Evolutionary conservation across 2,888 invertebrate genomes (phyloP), one percentile per base, ranked within the genome.

Genomic region (Deilephila porcellus): DNA sequence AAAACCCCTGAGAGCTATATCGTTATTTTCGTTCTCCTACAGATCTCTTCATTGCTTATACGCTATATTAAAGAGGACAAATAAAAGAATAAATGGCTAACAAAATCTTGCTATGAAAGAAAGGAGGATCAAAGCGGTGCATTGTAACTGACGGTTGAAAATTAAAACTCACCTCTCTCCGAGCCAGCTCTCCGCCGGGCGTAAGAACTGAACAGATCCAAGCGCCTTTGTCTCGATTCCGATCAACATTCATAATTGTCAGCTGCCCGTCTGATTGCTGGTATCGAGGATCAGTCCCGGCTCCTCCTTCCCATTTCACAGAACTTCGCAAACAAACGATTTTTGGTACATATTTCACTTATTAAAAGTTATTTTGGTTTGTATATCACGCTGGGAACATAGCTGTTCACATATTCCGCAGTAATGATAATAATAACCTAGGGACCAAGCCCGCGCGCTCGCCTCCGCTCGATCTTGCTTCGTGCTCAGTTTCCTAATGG

Each of bases 121-220:
- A 60, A 60, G 25, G 29, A 25, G 29, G 17, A 11, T 60, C 4
- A 29, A 17, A 29, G 14, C 25, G 5, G 25, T 29, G 25, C 29
- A 29, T 60, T 60, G 60, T 60, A 52, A n/a, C n/a, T n/a, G 56
- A 56, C n/a, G n/a, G 56, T 1, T 25, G 17, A 45, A 52, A 67
- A 67, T 63, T 45, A 64, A 67, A 76, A 75, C 94, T 94, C 85
- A 97, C 96, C 90, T 97, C 97, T 82, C 97, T 95, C 77, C 97
- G 96, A 72, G 97, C 97, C 67, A 97, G 96, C 86, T 97, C 97
- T 1, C 97, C 97, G 20, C 96, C 96, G 64, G 96, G 95, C 74
- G 97, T 97, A 52, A 96, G 95, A 0, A 97, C 98, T 67, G 96
- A 96, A 89, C 98, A 98, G 32, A 96, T 97, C 95, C 98, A 98